Evolutionary conservation across 2,888 invertebrate genomes (phyloP), one percentile per base, ranked within the genome.

Genomic region (Brachypalpus laphriformis): DNA sequence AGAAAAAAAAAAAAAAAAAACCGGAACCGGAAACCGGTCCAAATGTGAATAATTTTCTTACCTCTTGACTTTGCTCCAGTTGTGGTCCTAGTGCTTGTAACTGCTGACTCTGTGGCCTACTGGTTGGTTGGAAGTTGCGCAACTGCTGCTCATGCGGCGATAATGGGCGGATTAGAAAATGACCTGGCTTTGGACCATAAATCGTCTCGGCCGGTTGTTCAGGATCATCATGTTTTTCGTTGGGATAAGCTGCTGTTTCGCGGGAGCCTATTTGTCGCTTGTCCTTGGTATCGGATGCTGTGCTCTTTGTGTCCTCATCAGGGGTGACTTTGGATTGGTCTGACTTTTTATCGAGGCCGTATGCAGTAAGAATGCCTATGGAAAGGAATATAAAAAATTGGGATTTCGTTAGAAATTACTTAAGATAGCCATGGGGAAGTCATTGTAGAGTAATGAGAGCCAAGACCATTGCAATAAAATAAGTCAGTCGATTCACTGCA

Each of bases 11-110:
- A 59, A 42, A 40, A 47, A 1, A 16, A 66, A 63, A 54, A 59
- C 42, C 25, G 61, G 70, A 70, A 77, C 77, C 70, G 70, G 77
- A 68, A 61, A 54, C 65, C 74, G 54, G 65, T 61, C 28, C 1
- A 18, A 11, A 16, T 7, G n/a, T 51, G 37, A 9, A 51, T 45
- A 34, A 9, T 22, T 45, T 22, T 8, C 90, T 90, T 87, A 91
- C 91, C 91, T 91, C 91, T 85, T 91, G 91, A 86, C 91, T 91
- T 83, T 91, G 91, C 83, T 91, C 91, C 87, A 91, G 88, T 86
- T 86, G 86, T 57, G 81, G 76, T 77, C 77, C 82, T 82, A 76
- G 57, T 45, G 81, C 82, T 68, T 86, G 86, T 61, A 82, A 65
- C 56, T 86, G 86, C 40, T 89, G 89, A 37, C 90, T 90, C 77